Evolutionary conservation across 53 echinoderm and acorn worm genomes (phyloP).

Genomic region (Paracentrotus lividus): DNA sequence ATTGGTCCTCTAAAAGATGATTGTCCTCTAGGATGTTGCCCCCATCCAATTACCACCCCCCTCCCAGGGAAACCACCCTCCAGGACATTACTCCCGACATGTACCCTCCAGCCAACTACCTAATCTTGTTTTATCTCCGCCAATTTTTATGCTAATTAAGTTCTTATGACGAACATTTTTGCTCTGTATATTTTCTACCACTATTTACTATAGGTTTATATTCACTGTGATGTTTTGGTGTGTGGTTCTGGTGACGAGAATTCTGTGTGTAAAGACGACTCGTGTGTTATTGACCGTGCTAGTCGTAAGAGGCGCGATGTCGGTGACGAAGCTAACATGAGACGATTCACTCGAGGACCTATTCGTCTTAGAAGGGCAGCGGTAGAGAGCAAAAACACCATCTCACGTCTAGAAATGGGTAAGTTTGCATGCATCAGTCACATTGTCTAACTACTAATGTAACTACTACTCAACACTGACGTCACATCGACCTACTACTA

Average conservation of each 20-base stretch:
- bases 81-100: too few relatives aligned
- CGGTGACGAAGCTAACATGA: background rate
- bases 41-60: too few relatives aligned
- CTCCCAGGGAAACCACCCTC: too few relatives aligned
- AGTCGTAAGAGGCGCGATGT: constrained; percentile 39
- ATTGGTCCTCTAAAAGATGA: too few relatives aligned
- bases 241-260: constrained; percentile 46
- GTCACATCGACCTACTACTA: background rate
- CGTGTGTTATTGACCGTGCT: background rate
- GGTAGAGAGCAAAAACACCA: background rate
- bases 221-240: constrained; percentile 71
- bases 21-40: too few relatives aligned
- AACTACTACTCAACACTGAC: background rate
- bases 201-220: constrained; percentile 53
- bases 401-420: constrained; percentile 41
- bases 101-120: too few relatives aligned
- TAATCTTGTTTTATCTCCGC: too few relatives aligned
- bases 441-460: background rate
- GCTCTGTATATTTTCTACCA: background rate
- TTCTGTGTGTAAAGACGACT: background rate
- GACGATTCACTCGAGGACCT: constrained; percentile 61
- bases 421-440: background rate
- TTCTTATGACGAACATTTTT: too few relatives aligned
- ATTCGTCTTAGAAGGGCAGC: constrained; percentile 46
- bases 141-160: too few relatives aligned